phyloP scores from a whole-genome alignment of 2,797 vertebrate genomes.

The Chloroceryle inda region DNA sequence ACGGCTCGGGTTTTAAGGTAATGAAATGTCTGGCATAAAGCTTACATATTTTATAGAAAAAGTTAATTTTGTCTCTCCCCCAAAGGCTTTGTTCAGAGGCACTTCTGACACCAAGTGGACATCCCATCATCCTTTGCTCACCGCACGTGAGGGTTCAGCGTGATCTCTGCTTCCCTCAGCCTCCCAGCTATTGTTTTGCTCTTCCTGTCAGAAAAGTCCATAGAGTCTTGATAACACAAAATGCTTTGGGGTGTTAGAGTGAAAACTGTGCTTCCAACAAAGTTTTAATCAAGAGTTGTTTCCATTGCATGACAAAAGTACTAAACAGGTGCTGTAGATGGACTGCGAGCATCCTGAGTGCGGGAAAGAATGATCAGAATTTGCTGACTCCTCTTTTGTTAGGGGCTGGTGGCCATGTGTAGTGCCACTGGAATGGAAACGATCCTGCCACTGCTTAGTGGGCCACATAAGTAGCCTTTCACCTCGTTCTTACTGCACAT shows the following conservation, averaged over 20 bases:
- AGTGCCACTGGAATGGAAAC: slow-evolving; percentile 3
- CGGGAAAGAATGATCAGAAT: neutral
- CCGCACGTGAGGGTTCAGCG: fast-evolving
- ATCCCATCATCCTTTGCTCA: neutral
- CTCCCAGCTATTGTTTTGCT: neutral
- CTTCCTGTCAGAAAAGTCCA: neutral
- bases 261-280: neutral
- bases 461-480: slow-evolving; percentile 4
- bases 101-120: neutral
- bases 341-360: neutral
- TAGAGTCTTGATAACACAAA: neutral
- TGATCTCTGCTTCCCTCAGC: neutral
- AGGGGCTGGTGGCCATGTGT: neutral
- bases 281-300: neutral
- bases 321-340: neutral
- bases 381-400: neutral
- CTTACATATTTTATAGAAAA: neutral
- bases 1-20: neutral
- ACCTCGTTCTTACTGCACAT: neutral
- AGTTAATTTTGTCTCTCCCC: neutral
- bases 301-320: fast-evolving
- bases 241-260: neutral
- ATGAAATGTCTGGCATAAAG: neutral
- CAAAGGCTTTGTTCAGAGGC: neutral
- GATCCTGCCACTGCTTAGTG: neutral